Evolutionary conservation across 2,888 invertebrate species (phyloP), one percentile per base, ranked within the genome.

Genomic region (Podabrus alpinus): DNA sequence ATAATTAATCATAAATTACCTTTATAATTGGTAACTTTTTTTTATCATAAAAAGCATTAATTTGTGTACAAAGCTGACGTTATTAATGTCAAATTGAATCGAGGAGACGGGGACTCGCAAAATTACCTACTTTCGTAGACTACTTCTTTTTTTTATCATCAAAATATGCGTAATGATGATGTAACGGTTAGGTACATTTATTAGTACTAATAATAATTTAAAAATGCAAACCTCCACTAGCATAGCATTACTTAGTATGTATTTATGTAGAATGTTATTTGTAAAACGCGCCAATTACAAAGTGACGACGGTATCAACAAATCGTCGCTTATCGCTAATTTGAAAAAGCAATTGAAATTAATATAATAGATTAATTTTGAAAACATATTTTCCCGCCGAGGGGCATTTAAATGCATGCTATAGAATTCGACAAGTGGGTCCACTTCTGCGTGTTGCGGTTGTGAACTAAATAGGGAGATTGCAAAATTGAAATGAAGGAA

Each of bases 371-470:
- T 19, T 62, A 59, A 68, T 45, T 17, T 68, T 19, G 45, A 45
- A 59, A 68, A 29, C 7, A 25, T 62, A 71, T 72, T 72, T 77
- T 77, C 77, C 77, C 77, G 77, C 77, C 77, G 67, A 75, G 64
- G 74, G 61, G 64, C 64, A 70, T 77, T 74, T 69, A 74, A 74
- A 74, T 17, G 64, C 59, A 66, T 45, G 45, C 45, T 45, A 45
- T 59, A 59, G 62, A 61, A 75, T 74, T 77, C 77, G 77, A 77
- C 77, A 77, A 77, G 77, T 77, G 77, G 77, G 77, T 74, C 66
- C 73, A 74, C 74, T 72, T 64, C 75, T 72, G 77, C 77, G 77
- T 77, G 73, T 64, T 75, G 69, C 68, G 68, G 68, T 21, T 21
- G 29, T 59, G 59, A 21, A 60, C 25, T 45, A 68, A 75, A 76